A percentile compares a stretch with the other conserved stretches of the same genome.
These are phyloP conservation scores for Ypsolopha sequella DNA, from an alignment of 2,888 invertebrate species.

Conservation along the genomic window DNA sequence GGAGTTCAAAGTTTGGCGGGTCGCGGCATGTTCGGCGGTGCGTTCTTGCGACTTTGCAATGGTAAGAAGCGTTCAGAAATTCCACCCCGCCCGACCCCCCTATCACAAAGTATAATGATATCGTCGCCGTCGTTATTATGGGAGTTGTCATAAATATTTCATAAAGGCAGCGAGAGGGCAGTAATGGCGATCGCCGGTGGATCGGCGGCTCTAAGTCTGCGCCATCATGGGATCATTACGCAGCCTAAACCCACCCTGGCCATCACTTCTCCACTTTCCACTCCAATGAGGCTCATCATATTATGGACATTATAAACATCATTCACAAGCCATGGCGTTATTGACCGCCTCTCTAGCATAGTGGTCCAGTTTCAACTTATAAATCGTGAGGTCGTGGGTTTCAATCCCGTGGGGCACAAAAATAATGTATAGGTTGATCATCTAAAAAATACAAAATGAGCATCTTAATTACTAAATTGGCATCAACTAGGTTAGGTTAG, in stretches of 20 bases:
- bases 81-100: constrained; percentile 68
- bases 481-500: too few species aligned
- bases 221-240: constrained; percentile 13
- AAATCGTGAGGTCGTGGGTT: too few species aligned
- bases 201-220: constrained; percentile 7
- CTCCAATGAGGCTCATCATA: too few species aligned
- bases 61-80: constrained; percentile 68
- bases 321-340: too few species aligned
- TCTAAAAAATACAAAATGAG: too few species aligned
- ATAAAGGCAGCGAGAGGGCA: constrained; percentile 52
- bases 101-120: constrained; percentile 74
- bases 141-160: constrained; percentile 70
- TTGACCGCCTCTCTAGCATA: too few species aligned
- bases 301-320: too few species aligned
- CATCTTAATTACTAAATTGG: too few species aligned
- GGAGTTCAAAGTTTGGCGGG: constrained; percentile 21
- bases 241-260: not conserved
- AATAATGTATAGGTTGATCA: too few species aligned
- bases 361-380: too few species aligned
- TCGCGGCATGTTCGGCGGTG: constrained; percentile 18
- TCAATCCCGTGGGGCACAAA: too few species aligned
- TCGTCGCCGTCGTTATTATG: constrained; percentile 67
- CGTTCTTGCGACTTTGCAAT: constrained; percentile 58
- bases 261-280: too few species aligned
- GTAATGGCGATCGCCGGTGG: constrained; percentile 40